Base-by-base conservation (phyloP, 2,888 invertebrate genomes). In the Chironomus riparius region DNA sequence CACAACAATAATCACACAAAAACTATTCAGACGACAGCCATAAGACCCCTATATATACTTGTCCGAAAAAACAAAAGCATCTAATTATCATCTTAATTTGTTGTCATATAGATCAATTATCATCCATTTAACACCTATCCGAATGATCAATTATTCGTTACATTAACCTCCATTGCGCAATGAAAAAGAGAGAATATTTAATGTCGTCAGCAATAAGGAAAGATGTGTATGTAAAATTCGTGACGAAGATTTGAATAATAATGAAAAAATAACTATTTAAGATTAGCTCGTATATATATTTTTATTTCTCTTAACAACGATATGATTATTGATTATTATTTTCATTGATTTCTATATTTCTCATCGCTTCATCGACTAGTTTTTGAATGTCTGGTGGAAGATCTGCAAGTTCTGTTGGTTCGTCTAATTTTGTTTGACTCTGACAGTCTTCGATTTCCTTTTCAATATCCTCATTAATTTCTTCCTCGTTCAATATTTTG, bases 311-410 rank as follows among this genome's bases (percentile, higher is more conserved):
- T 38, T 10, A 38, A 38, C 38, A 38, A 38, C 38, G 38, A 38
- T 38, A 38, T 38, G 38, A 10, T 38, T 38, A 56, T 65, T 65
- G 18, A 21, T 62, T 18, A 12, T 62, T 7, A 62, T 62, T 62
- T 18, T 62, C 12, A 62, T 62, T 12, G 22, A 62, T 21, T 18
- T 65, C 24, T 15, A 68, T 10, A 24, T 50, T 68, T 77, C 85
- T 82, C 77, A 86, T 80, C 2, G 86, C 86, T 82, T 88, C 87
- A 78, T 87, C 86, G 0, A 90, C 89, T 76, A 90, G 82, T 73
- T 86, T 86, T 77, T 89, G 87, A 76, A 90, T 82, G 79, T 89
- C 87, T 12, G 87, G 84, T 3, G 90, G 89, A 77, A 90, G 82
- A 78, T 87, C 85, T 73, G 82, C 82, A 4, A 83, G 79, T 78